phyloP scores from a whole-genome alignment of 2,888 invertebrate genomes.

The Dexiosoma caninum region DNA sequence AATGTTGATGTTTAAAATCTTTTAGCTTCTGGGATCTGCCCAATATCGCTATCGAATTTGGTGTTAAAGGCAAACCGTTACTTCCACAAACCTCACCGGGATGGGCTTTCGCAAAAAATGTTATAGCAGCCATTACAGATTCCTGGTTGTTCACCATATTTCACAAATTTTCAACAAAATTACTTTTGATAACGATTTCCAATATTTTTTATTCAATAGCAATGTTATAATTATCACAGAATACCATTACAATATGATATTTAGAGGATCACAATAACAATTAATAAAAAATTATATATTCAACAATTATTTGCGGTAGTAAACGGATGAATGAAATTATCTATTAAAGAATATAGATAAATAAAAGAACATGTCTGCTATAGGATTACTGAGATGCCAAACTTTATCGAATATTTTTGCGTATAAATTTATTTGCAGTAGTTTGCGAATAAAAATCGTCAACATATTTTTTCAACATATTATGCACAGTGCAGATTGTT shows the following conservation, averaged over 20 bases:
- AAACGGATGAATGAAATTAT: not conserved
- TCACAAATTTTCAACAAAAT: not conserved
- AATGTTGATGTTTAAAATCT: conserved; percentile 86
- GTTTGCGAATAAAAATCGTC: too few species aligned
- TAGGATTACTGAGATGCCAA: not conserved
- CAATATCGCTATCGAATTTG: conserved; percentile 95
- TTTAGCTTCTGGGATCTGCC: conserved; percentile 92
- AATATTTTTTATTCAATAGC: too few species aligned
- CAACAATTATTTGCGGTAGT: not conserved
- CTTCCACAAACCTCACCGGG: conserved; percentile 94
- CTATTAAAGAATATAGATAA: conserved; percentile 29
- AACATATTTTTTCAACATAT: too few species aligned
- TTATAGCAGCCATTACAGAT: conserved; percentile 85
- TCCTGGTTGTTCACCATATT: conserved; percentile 62
- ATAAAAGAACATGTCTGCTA: conserved; percentile 28
- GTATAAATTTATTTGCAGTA: too few species aligned
- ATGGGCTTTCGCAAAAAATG: conserved; percentile 94
- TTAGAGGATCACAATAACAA: too few species aligned
- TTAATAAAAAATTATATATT: not conserved
- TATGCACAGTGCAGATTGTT: too few species aligned
- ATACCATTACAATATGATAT: too few species aligned
- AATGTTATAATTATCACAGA: too few species aligned
- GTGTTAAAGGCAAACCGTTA: conserved; percentile 96
- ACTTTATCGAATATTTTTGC: not conserved
- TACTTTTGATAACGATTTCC: not conserved